These are phyloP conservation scores for Iguana delicatissima DNA, from an alignment of 2,797 vertebrate genomes.

Conservation along the genomic window DNA sequence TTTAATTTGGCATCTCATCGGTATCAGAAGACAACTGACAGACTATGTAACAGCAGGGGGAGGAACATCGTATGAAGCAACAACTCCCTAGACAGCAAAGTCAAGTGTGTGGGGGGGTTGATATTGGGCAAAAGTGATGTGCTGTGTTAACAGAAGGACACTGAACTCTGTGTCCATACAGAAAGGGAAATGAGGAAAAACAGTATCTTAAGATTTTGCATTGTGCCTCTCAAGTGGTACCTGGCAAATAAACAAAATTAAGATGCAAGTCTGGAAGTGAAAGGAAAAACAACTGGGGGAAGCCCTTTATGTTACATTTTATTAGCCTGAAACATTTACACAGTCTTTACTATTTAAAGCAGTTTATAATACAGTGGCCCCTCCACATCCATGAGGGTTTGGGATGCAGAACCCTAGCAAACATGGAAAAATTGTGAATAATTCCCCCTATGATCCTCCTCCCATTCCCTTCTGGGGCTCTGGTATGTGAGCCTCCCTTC, in stretches of 20 bases:
- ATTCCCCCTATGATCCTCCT: too few species aligned
- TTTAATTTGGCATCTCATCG: conserved; percentile 55
- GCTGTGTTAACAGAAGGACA: conserved; percentile 14
- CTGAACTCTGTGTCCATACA: background rate
- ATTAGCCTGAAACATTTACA: background rate
- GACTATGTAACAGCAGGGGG: conserved; percentile 40
- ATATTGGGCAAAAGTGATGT: background rate
- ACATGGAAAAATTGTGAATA: too few species aligned
- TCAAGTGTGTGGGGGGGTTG: background rate
- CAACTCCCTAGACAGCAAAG: conserved; percentile 1
- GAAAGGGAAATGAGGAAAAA: background rate
- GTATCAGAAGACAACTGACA: conserved; percentile 58
- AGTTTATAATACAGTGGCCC: background rate
- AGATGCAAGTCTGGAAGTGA: background rate
- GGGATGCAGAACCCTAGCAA: too few species aligned
- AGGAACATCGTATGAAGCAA: conserved; percentile 26
- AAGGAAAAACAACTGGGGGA: background rate
- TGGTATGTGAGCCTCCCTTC: too few species aligned
- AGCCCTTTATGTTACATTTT: background rate
- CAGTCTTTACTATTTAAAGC: background rate
- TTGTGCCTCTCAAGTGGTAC: background rate
- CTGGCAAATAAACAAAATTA: background rate
- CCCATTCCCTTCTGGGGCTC: too few species aligned
- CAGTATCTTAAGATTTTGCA: conserved; percentile 1
- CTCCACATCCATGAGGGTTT: too few species aligned